Evolutionary conservation across 2,888 invertebrate genomes (phyloP).

Genomic region (Eristalis pertinax): DNA sequence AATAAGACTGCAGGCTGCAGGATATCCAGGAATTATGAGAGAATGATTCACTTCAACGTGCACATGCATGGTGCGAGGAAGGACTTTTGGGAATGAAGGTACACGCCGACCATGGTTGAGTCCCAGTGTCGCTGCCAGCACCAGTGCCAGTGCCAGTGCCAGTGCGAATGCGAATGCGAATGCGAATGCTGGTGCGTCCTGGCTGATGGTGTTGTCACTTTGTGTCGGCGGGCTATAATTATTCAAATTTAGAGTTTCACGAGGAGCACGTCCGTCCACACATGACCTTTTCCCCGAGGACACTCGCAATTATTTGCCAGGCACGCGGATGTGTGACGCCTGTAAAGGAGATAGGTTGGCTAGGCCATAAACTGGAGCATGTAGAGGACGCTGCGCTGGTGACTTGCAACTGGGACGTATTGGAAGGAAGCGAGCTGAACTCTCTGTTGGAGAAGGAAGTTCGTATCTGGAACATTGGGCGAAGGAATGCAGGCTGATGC

Average conservation of each 20-base stretch:
- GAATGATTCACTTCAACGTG: slow-evolving; percentile 64
- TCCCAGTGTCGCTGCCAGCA: neutral
- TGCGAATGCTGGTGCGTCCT: slow-evolving; percentile 2
- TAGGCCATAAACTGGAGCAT: too few relatives aligned
- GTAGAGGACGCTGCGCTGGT: too few relatives aligned
- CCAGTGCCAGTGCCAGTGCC: neutral
- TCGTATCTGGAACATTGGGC: too few relatives aligned
- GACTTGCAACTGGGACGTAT: too few relatives aligned
- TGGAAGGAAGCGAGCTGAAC: too few relatives aligned
- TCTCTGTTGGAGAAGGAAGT: too few relatives aligned
- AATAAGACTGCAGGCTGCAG: slow-evolving; percentile 30
- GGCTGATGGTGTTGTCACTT: slow-evolving; percentile 61
- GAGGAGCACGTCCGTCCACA: slow-evolving; percentile 61
- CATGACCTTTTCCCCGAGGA: slow-evolving; percentile 65
- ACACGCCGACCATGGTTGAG: neutral
- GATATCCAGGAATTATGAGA: slow-evolving; percentile 64
- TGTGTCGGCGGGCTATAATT: slow-evolving; percentile 66
- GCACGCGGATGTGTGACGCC: neutral
- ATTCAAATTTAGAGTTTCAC: slow-evolving; percentile 68
- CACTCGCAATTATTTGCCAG: slow-evolving; percentile 41
- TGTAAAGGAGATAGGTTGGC: neutral
- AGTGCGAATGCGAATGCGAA: slow-evolving; percentile 1
- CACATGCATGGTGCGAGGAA: slow-evolving; percentile 53
- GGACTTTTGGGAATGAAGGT: neutral
- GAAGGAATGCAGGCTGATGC: too few relatives aligned